Base-by-base conservation (phyloP, 2,113 vertebrate species). In the Tachysurus vachellii region DNA sequence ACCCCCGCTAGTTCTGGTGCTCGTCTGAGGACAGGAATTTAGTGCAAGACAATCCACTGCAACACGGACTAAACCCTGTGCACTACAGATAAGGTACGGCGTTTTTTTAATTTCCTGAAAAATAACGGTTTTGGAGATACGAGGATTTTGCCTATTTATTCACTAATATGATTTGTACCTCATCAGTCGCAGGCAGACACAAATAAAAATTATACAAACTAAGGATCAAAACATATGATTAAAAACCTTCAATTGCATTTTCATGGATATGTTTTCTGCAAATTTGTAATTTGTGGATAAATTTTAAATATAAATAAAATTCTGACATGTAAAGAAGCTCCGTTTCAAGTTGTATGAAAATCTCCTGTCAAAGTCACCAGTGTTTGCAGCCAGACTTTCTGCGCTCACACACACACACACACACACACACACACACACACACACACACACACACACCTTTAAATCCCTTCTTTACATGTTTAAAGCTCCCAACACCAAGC, bases 401-500 rank as follows among this genome's bases (percentile, higher is more conserved):
- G n/a, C 23, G 53, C 42, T 44, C 54, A 71, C n/a, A 54, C 36
- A 53, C n/a, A 61, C 64, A n/a, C 21, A 53, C 83, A 86, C 81
- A 80, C 36, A 86, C 36, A 36, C 36, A 36, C 36, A 36, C 36
- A 36, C 36, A 36, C 36, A 36, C 36, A 54, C 54, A 71, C n/a
- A 53, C 36, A 50, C 42, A 71, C 64, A n/a, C 21, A 53, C 83
- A 86, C 81, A 80, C 36, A 86, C 79, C 71, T 86, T 87, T 82
- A 90, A 83, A 83, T 66, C 56, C 85, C 80, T 87, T 86, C 80
- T 87, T 86, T 86, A 73, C 75, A 76, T 44, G 89, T 87, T 70
- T 77, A 88, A 88, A 91, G 89, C 89, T 91, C 88, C 85, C 82
- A 59, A 76, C 56, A 61, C 80, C 82, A 84, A 53, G 83, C 62